A percentile compares a stretch with the other conserved stretches of the same genome.
Evolutionary conservation across 2,797 vertebrate genomes (phyloP).

Genomic region (Centroberyx gerrardi): DNA sequence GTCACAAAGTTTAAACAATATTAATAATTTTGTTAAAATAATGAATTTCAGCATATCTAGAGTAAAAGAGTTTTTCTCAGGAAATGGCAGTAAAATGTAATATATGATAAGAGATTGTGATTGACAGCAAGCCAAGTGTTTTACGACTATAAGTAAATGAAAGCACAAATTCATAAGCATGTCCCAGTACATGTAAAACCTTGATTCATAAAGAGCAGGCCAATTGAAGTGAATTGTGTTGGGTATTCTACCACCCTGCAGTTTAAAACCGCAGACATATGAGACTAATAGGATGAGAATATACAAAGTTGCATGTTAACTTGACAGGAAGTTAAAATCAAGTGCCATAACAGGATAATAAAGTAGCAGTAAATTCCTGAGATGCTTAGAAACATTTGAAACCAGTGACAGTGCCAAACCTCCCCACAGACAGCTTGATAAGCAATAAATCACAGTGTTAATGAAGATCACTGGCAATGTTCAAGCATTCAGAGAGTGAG

Average conservation of each 20-base stretch:
- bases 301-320: not conserved
- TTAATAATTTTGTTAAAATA: too few relatives aligned
- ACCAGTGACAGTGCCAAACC: not conserved
- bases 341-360: not conserved
- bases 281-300: not conserved
- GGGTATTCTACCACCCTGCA: not conserved
- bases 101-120: too few relatives aligned
- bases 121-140: not conserved
- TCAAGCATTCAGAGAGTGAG: too few relatives aligned
- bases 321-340: not conserved
- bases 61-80: too few relatives aligned
- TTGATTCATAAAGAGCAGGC: not conserved
- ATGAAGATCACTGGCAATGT: slow-evolving; percentile 1
- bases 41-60: too few relatives aligned
- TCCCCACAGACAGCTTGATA: not conserved
- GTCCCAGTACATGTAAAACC: not conserved
- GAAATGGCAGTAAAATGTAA: too few relatives aligned
- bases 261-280: not conserved
- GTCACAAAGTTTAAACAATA: too few relatives aligned
- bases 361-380: not conserved
- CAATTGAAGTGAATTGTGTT: not conserved
- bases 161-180: not conserved
- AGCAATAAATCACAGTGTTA: not conserved
- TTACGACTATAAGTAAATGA: not conserved
- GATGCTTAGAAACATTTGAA: not conserved